Base-by-base conservation (phyloP, 2,113 vertebrate species). In the Pleuronectes platessa region DNA sequence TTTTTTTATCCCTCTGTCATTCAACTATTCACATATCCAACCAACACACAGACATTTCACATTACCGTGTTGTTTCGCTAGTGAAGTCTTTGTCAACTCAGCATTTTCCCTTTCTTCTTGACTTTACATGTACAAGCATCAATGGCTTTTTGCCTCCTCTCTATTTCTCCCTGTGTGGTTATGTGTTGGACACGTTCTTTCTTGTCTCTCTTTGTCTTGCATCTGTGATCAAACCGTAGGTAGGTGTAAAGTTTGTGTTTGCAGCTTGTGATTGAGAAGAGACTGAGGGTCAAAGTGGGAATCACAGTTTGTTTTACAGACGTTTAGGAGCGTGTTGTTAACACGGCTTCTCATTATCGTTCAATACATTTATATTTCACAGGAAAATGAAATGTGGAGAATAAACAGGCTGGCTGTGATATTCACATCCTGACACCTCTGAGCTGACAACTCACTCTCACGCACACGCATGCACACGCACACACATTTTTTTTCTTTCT, bases 281-380 rank as follows among this genome's bases (percentile, higher is more conserved):
- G 81, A 37, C 14, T 62, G 60, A 85, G 74, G 55, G 71, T 84
- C 54, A 60, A n/a, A 51, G 47, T 65, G 67, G 79, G 61, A 78
- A 74, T 61, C 56, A 35, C 67, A 63, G 60, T 15, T 74, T 68
- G 55, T 59, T 70, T 82, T 37, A 76, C 27, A 61, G 51, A 72
- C 64, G 68, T 49, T 64, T 47, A 68, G 51, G 20, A 58, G 71
- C 23, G 55, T 49, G 68, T 61, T 86, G 73, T 78, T 67, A 71
- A 66, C 69, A 45, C 3, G 26, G 55, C 54, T 76, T 68, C 60
- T 72, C 13, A 45, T 61, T 78, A 74, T 73, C 31, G 47, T 74
- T 76, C 58, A 70, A 76, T 55, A 74, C 23, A 81, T 68, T 56
- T 24, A 61, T 59, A 67, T 73, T 81, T 79, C 13, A 53, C 24